Evolutionary conservation across 2,888 invertebrate genomes (phyloP).

Genomic region (Tenthredo scrophulariae): DNA sequence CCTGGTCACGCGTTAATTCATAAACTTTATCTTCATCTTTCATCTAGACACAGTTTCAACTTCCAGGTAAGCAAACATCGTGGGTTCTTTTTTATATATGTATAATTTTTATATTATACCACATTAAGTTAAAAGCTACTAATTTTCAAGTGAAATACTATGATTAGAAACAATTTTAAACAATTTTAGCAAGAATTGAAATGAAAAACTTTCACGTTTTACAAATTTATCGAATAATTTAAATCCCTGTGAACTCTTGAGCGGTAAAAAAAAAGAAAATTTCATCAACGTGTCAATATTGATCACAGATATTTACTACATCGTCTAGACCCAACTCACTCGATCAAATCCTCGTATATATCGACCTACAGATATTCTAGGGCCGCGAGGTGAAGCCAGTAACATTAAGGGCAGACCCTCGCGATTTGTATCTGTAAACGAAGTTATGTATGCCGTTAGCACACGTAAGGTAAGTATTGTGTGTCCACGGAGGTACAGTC

Average conservation of each 20-base stretch:
- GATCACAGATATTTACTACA: not conserved
- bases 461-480: conserved; percentile 60
- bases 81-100: not conserved
- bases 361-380: not conserved
- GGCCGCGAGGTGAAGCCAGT: conserved; percentile 1
- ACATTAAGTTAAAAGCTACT: not conserved
- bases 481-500: conserved; percentile 28
- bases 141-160: not conserved
- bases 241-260: not conserved
- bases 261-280: not conserved
- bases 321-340: not conserved
- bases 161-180: not conserved
- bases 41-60: not conserved
- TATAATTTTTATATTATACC: not conserved
- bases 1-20: conserved; percentile 24
- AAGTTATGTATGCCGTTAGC: conserved; percentile 61
- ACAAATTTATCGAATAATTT: not conserved
- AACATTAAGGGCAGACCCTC: conserved; percentile 26
- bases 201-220: not conserved
- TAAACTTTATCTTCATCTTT: not conserved
- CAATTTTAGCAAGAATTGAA: not conserved
- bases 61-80: not conserved
- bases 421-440: conserved; percentile 62
- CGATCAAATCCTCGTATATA: conserved; percentile 28
- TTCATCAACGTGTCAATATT: not conserved